Percentiles rank a stretch among this genome's conserved stretches.
These are phyloP conservation scores for Nipponia nippon DNA, from an alignment of 2,113 vertebrate genomes.

Conservation along the genomic window DNA sequence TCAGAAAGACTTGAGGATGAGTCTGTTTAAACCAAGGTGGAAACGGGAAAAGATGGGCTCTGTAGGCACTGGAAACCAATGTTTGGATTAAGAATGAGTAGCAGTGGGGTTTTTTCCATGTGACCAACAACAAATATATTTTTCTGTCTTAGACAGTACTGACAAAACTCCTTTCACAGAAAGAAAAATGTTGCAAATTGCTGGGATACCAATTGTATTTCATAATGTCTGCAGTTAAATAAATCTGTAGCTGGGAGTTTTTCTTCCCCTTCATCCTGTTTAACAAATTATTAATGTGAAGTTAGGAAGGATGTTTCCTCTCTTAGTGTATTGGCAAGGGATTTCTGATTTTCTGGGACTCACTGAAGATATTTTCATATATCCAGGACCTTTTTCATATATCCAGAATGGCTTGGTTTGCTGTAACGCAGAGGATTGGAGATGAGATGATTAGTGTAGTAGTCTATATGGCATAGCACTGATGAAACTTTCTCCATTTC, in stretches of 20 bases:
- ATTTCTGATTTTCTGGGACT: not conserved
- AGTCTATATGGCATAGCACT: not conserved
- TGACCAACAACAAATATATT: not conserved
- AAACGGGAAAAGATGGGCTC: not conserved
- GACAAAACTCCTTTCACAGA: not conserved
- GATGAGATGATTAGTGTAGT: not conserved
- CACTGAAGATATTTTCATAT: not conserved
- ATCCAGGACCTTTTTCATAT: not conserved
- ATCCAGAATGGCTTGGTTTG: not conserved
- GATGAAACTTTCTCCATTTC: not conserved
- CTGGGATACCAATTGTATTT: conserved; percentile 33
- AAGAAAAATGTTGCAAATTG: conserved; percentile 8
- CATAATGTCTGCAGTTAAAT: conserved; percentile 39
- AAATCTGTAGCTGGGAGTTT: conserved; percentile 1
- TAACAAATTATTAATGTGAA: not conserved
- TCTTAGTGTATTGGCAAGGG: not conserved
- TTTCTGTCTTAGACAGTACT: not conserved
- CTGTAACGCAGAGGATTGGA: not conserved
- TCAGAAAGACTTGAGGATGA: not conserved
- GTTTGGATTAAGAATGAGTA: not conserved
- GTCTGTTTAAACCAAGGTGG: not conserved
- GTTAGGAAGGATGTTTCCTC: not conserved
- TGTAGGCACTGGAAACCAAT: not conserved
- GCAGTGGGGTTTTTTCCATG: not conserved
- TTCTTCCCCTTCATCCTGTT: not conserved